Percentiles rank a stretch among this genome's conserved stretches.
Conservation (phyloP, 2,888 invertebrate species). For the Chrysotoxum bicinctum region DNA sequence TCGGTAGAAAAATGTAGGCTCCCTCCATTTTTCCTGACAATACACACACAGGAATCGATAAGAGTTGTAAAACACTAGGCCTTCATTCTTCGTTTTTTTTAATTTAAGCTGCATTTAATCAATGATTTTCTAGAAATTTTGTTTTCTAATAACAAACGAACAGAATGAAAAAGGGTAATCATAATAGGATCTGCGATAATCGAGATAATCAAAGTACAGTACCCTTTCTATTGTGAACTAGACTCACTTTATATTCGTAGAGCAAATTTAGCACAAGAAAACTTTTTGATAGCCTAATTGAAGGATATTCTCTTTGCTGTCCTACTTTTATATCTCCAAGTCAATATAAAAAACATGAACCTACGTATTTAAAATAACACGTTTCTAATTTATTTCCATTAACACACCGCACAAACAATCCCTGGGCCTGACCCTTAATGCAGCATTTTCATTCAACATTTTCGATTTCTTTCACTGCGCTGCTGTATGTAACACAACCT, state of each 20-base stretch:
- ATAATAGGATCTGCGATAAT: too few species aligned
- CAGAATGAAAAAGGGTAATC: too few species aligned
- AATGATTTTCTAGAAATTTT: too few species aligned
- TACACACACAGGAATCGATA: too few species aligned
- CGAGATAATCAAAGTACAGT: too few species aligned
- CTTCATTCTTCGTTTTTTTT: too few species aligned
- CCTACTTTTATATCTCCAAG: neutral
- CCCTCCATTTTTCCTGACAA: too few species aligned
- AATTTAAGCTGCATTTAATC: too few species aligned
- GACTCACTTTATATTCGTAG: neutral
- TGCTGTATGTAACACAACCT: constrained; percentile 57
- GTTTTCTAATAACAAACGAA: too few species aligned
- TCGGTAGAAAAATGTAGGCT: too few species aligned
- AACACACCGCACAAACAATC: constrained; percentile 56
- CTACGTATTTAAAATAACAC: constrained; percentile 31
- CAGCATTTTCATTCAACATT: constrained; percentile 65
- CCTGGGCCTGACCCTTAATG: constrained; percentile 53
- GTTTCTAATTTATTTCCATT: constrained; percentile 53
- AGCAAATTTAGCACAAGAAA: neutral
- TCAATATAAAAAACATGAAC: neutral
- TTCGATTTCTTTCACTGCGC: constrained; percentile 61
- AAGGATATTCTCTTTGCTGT: constrained; percentile 1
- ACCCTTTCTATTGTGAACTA: too few species aligned
- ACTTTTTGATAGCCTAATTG: constrained; percentile 26
- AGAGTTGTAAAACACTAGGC: too few species aligned